Percentiles rank a stretch among this genome's conserved stretches.
phyloP scores from a whole-genome alignment of 2,797 vertebrate genomes.

The Stomatorhinus walkeri region DNA sequence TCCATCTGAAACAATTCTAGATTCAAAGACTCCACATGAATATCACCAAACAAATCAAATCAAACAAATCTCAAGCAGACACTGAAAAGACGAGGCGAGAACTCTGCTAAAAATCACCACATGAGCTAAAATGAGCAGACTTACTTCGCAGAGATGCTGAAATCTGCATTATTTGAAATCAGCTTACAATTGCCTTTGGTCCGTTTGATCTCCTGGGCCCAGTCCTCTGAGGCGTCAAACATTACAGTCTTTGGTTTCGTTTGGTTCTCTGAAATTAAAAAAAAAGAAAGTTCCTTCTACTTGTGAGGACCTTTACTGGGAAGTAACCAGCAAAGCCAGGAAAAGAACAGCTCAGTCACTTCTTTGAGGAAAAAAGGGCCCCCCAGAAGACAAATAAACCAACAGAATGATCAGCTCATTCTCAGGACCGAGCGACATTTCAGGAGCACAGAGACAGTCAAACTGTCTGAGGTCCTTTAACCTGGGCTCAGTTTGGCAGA shows the following conservation, averaged over 20 bases:
- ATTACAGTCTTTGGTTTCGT: conserved; percentile 52
- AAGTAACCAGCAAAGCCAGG: not conserved
- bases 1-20: not conserved
- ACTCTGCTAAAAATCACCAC: not conserved
- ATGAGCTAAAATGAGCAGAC: conserved; percentile 11
- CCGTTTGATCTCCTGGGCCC: conserved; percentile 69
- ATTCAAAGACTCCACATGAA: not conserved
- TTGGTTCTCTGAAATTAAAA: conserved; percentile 29
- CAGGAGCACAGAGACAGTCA: not conserved
- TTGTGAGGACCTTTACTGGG: not conserved
- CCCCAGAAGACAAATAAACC: not conserved
- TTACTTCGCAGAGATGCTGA: conserved; percentile 63
- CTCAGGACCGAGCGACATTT: not conserved
- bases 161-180: conserved; percentile 62
- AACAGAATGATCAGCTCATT: not conserved
- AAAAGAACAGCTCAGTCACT: not conserved
- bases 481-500: not conserved
- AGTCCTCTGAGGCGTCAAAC: conserved; percentile 72
- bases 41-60: not conserved
- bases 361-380: not conserved
- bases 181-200: conserved; percentile 67
- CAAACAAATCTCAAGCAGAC: not conserved
- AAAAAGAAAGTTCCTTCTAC: not conserved
- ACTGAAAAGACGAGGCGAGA: not conserved
- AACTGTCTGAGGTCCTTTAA: not conserved